A percentile compares a stretch with the other conserved stretches of the same genome.
These are phyloP conservation scores for Microcebus ravelobensis DNA, from an alignment of 2,113 vertebrate genomes.

Conservation along the genomic window DNA sequence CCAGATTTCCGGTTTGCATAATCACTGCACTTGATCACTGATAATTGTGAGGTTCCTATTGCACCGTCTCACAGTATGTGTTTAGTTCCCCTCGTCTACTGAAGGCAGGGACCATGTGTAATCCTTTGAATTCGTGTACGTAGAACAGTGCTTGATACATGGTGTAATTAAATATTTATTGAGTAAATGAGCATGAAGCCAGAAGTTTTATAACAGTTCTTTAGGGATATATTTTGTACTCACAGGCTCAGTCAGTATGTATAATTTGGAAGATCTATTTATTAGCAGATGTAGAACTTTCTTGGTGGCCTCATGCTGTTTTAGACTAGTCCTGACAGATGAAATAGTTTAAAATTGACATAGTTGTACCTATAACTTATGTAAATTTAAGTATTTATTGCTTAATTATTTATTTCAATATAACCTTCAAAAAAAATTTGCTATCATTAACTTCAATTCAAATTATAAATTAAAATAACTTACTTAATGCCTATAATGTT, in stretches of 20 bases:
- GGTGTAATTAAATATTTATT: neutral
- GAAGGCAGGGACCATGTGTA: neutral
- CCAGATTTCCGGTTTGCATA: neutral
- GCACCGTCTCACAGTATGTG: neutral
- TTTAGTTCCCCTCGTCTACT: neutral
- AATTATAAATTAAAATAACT: constrained; percentile 1
- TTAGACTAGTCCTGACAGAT: neutral
- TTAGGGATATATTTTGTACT: neutral
- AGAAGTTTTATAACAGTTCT: constrained; percentile 16
- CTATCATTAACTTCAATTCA: neutral
- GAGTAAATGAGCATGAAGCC: neutral
- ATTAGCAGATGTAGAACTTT: constrained; percentile 23
- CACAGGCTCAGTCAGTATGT: neutral
- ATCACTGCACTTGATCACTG: neutral
- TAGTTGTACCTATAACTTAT: neutral
- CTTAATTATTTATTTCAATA: constrained; percentile 31
- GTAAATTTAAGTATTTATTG: constrained; percentile 6
- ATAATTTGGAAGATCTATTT: neutral
- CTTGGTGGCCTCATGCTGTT: neutral
- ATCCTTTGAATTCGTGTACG: neutral
- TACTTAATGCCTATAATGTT: neutral
- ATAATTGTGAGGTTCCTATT: neutral
- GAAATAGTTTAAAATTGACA: neutral
- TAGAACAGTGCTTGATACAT: neutral
- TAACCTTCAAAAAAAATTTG: constrained; percentile 24